Percentiles rank a stretch among this genome's conserved stretches.
These are phyloP conservation scores for Sebastes glaucus DNA, from an alignment of 2,797 vertebrate genomes.

Conservation along the genomic window DNA sequence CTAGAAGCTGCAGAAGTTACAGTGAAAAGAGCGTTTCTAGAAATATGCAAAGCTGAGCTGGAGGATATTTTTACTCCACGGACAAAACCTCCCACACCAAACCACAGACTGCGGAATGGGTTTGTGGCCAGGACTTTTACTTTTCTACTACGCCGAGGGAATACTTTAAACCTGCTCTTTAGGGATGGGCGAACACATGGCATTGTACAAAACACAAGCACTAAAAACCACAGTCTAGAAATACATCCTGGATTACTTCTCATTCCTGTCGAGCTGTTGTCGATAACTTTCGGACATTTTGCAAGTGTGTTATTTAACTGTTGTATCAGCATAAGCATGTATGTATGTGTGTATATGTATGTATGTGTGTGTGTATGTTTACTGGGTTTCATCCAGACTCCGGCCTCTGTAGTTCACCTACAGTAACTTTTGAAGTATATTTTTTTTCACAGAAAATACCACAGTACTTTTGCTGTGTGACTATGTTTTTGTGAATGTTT, in stretches of 20 bases:
- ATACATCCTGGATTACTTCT: constrained; percentile 42
- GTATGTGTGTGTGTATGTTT: constrained; percentile 6
- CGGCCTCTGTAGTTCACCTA: constrained; percentile 77
- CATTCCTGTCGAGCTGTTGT: constrained; percentile 17
- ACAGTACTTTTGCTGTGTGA: constrained; percentile 6
- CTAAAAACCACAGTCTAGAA: constrained; percentile 67
- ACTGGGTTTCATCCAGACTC: constrained; percentile 59
- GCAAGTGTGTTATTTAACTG: constrained; percentile 57
- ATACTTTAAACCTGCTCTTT: constrained; percentile 38
- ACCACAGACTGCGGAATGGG: constrained; percentile 73
- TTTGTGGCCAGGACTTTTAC: constrained; percentile 40
- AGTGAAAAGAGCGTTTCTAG: not conserved
- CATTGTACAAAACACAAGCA: constrained; percentile 62
- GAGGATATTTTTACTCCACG: constrained; percentile 75
- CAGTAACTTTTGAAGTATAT: constrained; percentile 73
- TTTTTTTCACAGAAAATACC: not conserved
- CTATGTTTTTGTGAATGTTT: constrained; percentile 23
- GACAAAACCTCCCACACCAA: constrained; percentile 67
- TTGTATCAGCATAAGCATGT: not conserved
- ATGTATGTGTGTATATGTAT: not conserved
- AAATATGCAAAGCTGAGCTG: constrained; percentile 21
- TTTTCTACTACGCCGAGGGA: constrained; percentile 48
- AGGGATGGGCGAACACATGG: constrained; percentile 45
- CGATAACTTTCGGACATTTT: constrained; percentile 16
- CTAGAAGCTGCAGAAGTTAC: not conserved